Base-by-base conservation (phyloP, 2,888 invertebrate species). In the Hydriomena furcata region DNA sequence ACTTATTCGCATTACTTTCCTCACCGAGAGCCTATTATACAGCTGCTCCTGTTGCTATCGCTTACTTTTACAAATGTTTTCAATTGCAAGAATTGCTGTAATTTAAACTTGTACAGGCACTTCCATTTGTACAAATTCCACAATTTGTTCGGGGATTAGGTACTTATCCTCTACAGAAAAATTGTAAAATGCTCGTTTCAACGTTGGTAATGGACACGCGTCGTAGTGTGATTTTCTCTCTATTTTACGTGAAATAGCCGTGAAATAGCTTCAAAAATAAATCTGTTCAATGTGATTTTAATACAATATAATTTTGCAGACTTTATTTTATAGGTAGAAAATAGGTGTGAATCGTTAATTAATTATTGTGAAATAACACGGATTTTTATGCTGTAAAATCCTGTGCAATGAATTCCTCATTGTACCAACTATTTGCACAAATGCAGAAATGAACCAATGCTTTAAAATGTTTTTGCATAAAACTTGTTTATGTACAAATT, bases 1-100 rank as follows among this genome's bases (percentile, higher is more conserved):
- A 76, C 74, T 79, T 77, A 67, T 70, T 73, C 68, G 55, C 68
- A 72, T 80, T 76, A 78, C 76, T 73, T 71, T 69, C 64, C 62
- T 63, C 59, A 65, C 64, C 52, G 53, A 70, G 54, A 62, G 69
- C 71, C 75, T 69, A 70, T 68, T 70, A 73, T 65, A 66, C 78
- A 79, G 72, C 74, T 79, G 79, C 58, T 66, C 58, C 61, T 62
- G 63, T 64, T 63, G 63, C 66, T 67, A 63, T 64, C 63, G 60
- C 60, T 66, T 64, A 66, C 72, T 71, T 65, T 70, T 69, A 70
- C 60, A 73, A 76, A 78, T 74, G 70, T 66, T 71, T 72, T 62
- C 76, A 74, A 76, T 78, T 77, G 73, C 56, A 65, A 63, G 63
- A 71, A 78, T 77, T 67, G 73, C 72, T 69, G 61, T 71, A 75